These are phyloP conservation scores for Scatophagus argus DNA, from an alignment of 2,113 vertebrate genomes.

Conservation along the genomic window DNA sequence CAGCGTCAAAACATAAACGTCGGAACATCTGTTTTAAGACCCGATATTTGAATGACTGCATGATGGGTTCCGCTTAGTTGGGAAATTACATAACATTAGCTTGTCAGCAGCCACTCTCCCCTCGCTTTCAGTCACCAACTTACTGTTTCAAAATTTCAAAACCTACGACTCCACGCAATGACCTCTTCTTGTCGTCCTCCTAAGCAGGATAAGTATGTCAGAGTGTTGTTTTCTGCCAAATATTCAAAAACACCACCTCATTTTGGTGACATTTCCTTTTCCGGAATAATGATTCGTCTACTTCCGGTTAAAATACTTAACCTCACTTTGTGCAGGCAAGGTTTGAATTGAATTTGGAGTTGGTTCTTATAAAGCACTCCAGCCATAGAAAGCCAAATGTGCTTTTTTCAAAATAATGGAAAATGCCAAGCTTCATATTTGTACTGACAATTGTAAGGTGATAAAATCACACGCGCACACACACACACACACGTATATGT, in stretches of 20 bases:
- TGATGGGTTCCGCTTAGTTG: neutral
- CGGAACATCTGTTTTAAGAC: neutral
- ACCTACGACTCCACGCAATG: neutral
- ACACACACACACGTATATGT: no score
- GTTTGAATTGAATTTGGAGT: no score
- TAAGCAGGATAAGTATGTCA: neutral
- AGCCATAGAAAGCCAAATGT: neutral
- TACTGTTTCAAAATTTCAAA: constrained; percentile 17
- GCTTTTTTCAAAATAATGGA: neutral
- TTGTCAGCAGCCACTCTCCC: neutral
- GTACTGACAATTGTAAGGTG: neutral
- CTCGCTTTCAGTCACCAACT: neutral
- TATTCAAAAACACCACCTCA: constrained; percentile 61
- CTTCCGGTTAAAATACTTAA: constrained; percentile 22
- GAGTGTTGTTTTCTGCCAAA: constrained; percentile 14
- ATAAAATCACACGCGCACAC: neutral
- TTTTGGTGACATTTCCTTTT: constrained; percentile 45
- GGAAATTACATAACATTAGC: neutral
- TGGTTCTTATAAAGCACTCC: neutral
- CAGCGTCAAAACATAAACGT: neutral
- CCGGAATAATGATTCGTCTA: constrained; percentile 7
- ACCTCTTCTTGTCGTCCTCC: neutral
- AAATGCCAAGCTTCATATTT: neutral
- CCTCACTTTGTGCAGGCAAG: no score
- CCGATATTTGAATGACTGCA: neutral